Base-by-base conservation (phyloP, 2,888 invertebrate genomes). In the Ditula angustiorana region DNA sequence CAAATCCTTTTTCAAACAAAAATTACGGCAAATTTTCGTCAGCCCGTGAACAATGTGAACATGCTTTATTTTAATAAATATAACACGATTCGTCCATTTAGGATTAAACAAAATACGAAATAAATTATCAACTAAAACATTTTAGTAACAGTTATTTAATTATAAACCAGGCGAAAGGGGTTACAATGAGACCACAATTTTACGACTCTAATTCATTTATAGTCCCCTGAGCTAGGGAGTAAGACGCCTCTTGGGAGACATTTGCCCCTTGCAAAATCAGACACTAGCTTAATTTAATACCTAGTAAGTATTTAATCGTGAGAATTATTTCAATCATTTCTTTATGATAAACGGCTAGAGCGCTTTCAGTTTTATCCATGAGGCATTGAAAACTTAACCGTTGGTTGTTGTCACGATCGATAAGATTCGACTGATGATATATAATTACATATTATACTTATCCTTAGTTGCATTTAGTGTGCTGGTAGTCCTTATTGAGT, bases 141-240 rank as follows among this genome's bases (percentile, higher is more conserved):
- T 41, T 8, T 41, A 41, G 16, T 41, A n/a, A n/a, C n/a, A n/a
- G 8, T 19, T 41, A 41, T 10, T 19, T 19, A 41, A 41, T 41
- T 41, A 41, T 2, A 41, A 19, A 41, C 41, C 16, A 19, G 41
- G 35, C 41, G 8, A 41, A 62, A 49, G 21, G 28, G 61, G 56
- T 26, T 26, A 8, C 49, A 28, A 41, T 46, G 26, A 37, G 28
- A 56, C 19, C 37, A 28, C 37, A 47, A 61, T 46, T 56, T 13
- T 28, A 62, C 56, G 35, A 37, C 46, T 47, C 37, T 62, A 62
- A 62, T 62, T 37, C 21, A 62, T 37, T 62, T 62, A 62, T 2
- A 23, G 61, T 13, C 55, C 61, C 61, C n/a, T 21, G 33, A 5
- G 16, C n/a, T 24, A 1, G 35, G n/a, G 21, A 24, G 19, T 16